Evolutionary conservation across 2,113 vertebrate species (phyloP), one percentile per base, ranked within the genome.

Genomic region (Rhabdomys dilectus): DNA sequence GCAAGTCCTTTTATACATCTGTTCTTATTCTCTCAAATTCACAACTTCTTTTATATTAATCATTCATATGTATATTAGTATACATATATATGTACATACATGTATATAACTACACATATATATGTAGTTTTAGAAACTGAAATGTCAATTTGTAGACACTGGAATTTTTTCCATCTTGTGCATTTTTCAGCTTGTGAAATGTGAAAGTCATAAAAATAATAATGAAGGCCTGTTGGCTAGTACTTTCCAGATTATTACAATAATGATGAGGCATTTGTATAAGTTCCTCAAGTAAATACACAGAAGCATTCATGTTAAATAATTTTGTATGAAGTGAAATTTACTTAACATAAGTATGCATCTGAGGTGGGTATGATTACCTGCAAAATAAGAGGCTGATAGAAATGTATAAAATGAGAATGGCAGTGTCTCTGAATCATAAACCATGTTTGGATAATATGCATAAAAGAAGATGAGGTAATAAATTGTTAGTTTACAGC

Each of bases 401-500:
- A 72, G 89, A 89, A 66, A 92, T 56, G 4, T 56, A 21, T 10
- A 81, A 13, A 58, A 24, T n/a, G 4, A 90, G 9, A 24, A 77
- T 60, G 24, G 13, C 36, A n/a, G 36, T 81, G 70, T 93, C 16
- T 86, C 62, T 81, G 72, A 94, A 72, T 88, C 17, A 51, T 7
- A 62, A 51, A 45, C 17, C 64, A 4, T 70, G n/a, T 39, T 95
- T 22, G 34, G 45, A 45, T 45, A 21, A 86, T 29, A 9, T 42
- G 80, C n/a, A 81, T 62, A 19, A 86, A 85, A 66, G 39, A 88
- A 94, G 86, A 96, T 75, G 62, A 85, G 56, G 42, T 16, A 93
- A 86, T 92, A 96, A 97, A 58, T 91, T 97, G 81, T 77, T 96
- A 97, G 76, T 82, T 16, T 0, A 92, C 94, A 92, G 56, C 97